A percentile compares a stretch with the other conserved stretches of the same genome.
Evolutionary conservation across 2,888 invertebrate genomes (phyloP).

Genomic region (Lepeophtheirus nordmannii): DNA sequence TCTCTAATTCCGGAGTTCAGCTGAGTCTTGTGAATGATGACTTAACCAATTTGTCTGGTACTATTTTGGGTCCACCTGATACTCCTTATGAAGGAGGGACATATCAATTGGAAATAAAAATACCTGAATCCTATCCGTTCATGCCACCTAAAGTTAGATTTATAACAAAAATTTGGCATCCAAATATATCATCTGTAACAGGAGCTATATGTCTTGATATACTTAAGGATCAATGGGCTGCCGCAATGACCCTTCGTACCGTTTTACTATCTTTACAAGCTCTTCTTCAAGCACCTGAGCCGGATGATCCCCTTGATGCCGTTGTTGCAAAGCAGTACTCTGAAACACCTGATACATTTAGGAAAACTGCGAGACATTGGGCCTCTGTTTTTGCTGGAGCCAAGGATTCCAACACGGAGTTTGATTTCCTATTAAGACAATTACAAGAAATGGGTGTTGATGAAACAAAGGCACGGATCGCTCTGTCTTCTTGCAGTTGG

Average conservation of each 20-base stretch:
- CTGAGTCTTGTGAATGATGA: slow-evolving; percentile 45
- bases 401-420: slow-evolving; percentile 31
- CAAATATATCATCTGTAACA: slow-evolving; percentile 96
- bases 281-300: slow-evolving; percentile 62
- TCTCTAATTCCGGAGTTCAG: slow-evolving; percentile 29
- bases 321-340: slow-evolving; percentile 95
- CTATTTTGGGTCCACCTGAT: slow-evolving; percentile 94
- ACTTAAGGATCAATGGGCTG: slow-evolving; percentile 95
- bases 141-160: slow-evolving; percentile 98
- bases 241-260: slow-evolving; percentile 76
- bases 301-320: slow-evolving; percentile 82
- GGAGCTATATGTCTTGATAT: slow-evolving; percentile 97
- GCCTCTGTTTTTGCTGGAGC: slow-evolving; percentile 82
- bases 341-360: slow-evolving; percentile 68
- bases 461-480: slow-evolving; percentile 70
- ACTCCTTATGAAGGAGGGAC: slow-evolving; percentile 95
- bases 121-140: slow-evolving; percentile 97
- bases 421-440: slow-evolving; percentile 10
- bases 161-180: slow-evolving; percentile 97
- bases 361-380: slow-evolving; percentile 87
- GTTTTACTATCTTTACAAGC: slow-evolving; percentile 43
- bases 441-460: slow-evolving; percentile 73
- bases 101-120: slow-evolving; percentile 85
- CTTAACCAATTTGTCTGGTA: slow-evolving; percentile 78
- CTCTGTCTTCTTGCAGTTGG: slow-evolving; percentile 83